Evolutionary conservation across 2,797 vertebrate genomes (phyloP).

Genomic region (Tachyglossus aculeatus): DNA sequence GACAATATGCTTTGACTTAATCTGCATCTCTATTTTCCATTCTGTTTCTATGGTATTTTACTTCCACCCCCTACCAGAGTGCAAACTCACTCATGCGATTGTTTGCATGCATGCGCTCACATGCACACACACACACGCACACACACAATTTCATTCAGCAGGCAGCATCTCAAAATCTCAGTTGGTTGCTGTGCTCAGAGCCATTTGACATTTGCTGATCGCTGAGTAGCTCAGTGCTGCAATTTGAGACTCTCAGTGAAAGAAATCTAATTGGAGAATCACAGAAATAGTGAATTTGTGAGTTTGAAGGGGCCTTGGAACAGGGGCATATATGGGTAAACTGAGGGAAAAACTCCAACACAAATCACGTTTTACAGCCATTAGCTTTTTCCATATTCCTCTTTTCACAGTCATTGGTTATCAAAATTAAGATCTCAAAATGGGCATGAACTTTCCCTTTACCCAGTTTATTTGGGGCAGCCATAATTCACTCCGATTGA

Average conservation of each 20-base stretch:
- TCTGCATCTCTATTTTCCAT: background rate
- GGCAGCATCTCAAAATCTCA: conserved; percentile 31
- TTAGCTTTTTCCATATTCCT: background rate
- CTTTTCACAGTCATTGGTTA: background rate
- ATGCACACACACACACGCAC: conserved; percentile 34
- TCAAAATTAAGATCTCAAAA: no score
- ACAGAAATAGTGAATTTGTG: background rate
- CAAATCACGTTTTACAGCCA: background rate
- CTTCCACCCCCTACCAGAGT: background rate
- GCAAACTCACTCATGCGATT: background rate
- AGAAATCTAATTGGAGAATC: conserved; percentile 22
- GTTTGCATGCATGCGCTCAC: background rate
- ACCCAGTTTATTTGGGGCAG: background rate
- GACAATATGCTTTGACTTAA: background rate
- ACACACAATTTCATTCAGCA: conserved; percentile 1
- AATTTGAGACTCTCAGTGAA: conserved; percentile 33
- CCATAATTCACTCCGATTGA: background rate
- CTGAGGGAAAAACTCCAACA: background rate
- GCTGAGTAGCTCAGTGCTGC: conserved; percentile 5
- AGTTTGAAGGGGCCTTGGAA: conserved; percentile 12
- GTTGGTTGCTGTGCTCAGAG: conserved; percentile 34
- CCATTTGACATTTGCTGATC: conserved; percentile 62
- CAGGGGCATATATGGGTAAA: background rate
- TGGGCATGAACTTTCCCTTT: no score
- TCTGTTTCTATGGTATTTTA: background rate